Evolutionary conservation across 2,113 vertebrate species (phyloP).

Genomic region (Spheniscus mendiculus): DNA sequence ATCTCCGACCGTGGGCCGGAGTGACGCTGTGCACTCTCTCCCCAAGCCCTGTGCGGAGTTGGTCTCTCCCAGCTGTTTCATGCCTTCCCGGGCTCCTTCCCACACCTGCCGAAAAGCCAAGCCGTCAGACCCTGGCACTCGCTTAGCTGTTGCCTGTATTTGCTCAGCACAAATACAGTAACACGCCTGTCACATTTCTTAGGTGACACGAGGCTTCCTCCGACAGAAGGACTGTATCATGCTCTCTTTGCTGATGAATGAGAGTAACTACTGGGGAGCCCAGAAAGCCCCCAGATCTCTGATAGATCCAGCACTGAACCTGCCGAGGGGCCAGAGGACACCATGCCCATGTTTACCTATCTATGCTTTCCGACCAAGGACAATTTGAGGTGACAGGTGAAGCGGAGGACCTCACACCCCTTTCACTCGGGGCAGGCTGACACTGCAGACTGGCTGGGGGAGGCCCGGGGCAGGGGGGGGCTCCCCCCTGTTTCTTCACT

Average conservation of each 20-base stretch:
- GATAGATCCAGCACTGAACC: background rate
- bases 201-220: background rate
- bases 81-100: background rate
- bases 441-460: background rate
- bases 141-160: background rate
- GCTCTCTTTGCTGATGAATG: background rate
- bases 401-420: background rate
- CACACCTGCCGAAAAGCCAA: background rate
- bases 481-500: background rate
- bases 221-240: background rate
- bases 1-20: fast-evolving
- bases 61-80: background rate
- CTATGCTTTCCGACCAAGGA: background rate
- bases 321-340: background rate
- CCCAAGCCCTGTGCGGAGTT: background rate
- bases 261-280: background rate
- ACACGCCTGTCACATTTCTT: background rate
- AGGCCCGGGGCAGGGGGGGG: background rate
- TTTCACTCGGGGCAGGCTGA: background rate
- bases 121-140: background rate
- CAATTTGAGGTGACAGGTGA: background rate
- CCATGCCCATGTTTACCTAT: fast-evolving
- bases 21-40: fast-evolving
- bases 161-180: background rate
- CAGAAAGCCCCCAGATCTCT: background rate